A percentile compares a stretch with the other conserved stretches of the same genome.
These are phyloP conservation scores for Melipona quadrifasciata DNA, from an alignment of 1,140 invertebrate genomes.

Conservation along the genomic window DNA sequence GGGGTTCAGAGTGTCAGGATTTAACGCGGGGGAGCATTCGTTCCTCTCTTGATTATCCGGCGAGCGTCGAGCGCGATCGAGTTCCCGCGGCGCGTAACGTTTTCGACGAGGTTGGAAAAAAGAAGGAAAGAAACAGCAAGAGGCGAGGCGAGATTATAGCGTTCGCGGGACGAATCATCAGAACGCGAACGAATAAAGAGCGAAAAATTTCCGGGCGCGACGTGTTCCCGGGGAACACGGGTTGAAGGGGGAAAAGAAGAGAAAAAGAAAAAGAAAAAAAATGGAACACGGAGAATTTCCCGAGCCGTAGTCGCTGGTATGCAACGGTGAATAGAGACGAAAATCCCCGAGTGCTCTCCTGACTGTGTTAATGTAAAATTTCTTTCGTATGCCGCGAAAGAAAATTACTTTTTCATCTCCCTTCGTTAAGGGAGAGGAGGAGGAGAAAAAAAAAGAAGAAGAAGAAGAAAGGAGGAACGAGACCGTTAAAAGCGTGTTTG, in stretches of 20 bases:
- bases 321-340: conserved; percentile 26
- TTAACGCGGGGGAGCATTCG: too few relatives aligned
- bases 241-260: too few relatives aligned
- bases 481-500: conserved; percentile 14
- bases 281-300: not conserved
- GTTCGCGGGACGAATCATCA: conserved; percentile 21
- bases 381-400: conserved; percentile 29
- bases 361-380: conserved; percentile 50
- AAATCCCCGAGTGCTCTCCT: conserved; percentile 29
- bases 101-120: not conserved
- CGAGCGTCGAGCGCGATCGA: not conserved
- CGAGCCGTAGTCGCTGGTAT: not conserved
- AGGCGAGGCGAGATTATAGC: not conserved
- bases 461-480: not conserved
- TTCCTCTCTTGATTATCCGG: too few relatives aligned
- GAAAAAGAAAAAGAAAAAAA: not conserved
- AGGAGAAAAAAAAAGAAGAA: not conserved
- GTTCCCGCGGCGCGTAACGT: not conserved
- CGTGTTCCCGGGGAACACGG: not conserved
- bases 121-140: too few relatives aligned
- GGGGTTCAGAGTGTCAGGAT: too few relatives aligned
- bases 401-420: conserved; percentile 49
- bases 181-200: conserved; percentile 15
- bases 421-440: conserved; percentile 25
- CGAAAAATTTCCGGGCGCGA: not conserved